A percentile compares a stretch with the other conserved stretches of the same genome.
Evolutionary conservation across 1,140 invertebrate genomes (phyloP).

Genomic region (Brachionus calyciflorus): DNA sequence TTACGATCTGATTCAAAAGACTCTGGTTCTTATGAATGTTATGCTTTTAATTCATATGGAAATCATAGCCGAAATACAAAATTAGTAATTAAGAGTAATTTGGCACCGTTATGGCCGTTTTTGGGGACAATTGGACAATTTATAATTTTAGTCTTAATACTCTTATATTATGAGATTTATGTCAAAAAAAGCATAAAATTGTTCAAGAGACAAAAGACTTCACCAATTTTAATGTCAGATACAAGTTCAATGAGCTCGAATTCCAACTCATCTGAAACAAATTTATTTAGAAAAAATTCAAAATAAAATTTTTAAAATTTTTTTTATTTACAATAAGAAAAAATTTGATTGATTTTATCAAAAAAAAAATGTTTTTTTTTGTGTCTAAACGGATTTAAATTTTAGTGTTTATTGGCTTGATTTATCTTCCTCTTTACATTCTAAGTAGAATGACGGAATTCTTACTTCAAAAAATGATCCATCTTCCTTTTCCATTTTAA

Average conservation of each 20-base stretch:
- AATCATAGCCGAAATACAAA: neutral
- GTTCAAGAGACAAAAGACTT: neutral
- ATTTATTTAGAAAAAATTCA: neutral
- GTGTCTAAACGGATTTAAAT: neutral
- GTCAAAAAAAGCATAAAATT: neutral
- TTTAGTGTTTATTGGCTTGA: neutral
- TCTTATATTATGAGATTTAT: conserved; percentile 1
- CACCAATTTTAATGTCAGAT: neutral
- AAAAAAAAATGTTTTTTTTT: neutral
- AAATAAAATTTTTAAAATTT: neutral
- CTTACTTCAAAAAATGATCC: conserved; percentile 90
- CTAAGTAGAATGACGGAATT: conserved; percentile 90
- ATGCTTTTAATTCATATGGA: neutral
- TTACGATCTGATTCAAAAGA: neutral
- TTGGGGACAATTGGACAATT: conserved; percentile 18
- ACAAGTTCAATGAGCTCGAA: neutral
- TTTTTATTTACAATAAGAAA: too few species aligned
- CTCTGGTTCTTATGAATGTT: neutral
- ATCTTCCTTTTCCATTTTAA: conserved; percentile 90
- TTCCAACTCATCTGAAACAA: neutral
- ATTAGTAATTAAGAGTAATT: conserved; percentile 14
- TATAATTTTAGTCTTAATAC: neutral
- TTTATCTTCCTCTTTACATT: conserved; percentile 46
- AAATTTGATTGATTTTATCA: neutral
- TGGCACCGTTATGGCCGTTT: conserved; percentile 42